Evolutionary conservation across 2,113 vertebrate genomes (phyloP).

Genomic region (Lepidothrix coronata): DNA sequence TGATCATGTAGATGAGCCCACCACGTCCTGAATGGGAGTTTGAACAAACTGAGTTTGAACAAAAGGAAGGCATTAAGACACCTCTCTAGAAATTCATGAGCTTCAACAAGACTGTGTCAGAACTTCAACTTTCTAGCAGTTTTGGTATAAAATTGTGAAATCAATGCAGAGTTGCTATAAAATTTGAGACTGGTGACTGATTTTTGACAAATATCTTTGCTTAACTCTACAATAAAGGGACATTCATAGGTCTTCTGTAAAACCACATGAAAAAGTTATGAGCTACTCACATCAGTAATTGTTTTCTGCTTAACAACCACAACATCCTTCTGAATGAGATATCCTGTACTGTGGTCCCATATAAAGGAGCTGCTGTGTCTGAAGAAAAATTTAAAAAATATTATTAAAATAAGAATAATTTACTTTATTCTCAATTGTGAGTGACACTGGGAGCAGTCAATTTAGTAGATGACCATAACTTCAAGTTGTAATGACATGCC

Average conservation of each 20-base stretch:
- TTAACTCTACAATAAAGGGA: background rate
- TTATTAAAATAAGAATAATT: background rate
- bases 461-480: background rate
- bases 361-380: background rate
- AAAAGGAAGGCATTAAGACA: background rate
- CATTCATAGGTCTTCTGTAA: background rate
- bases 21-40: background rate
- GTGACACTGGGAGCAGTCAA: background rate
- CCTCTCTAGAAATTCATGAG: background rate
- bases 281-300: background rate
- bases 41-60: background rate
- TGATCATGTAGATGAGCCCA: background rate
- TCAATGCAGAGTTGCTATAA: background rate
- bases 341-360: background rate
- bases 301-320: constrained; percentile 2
- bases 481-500: background rate
- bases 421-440: background rate
- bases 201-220: background rate
- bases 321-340: background rate
- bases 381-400: background rate
- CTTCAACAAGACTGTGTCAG: background rate
- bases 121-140: background rate
- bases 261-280: constrained; percentile 1
- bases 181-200: background rate
- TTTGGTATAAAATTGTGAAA: background rate